These are phyloP conservation scores for Escarpia spicata DNA, from an alignment of 2,888 invertebrate species.

Conservation along the genomic window DNA sequence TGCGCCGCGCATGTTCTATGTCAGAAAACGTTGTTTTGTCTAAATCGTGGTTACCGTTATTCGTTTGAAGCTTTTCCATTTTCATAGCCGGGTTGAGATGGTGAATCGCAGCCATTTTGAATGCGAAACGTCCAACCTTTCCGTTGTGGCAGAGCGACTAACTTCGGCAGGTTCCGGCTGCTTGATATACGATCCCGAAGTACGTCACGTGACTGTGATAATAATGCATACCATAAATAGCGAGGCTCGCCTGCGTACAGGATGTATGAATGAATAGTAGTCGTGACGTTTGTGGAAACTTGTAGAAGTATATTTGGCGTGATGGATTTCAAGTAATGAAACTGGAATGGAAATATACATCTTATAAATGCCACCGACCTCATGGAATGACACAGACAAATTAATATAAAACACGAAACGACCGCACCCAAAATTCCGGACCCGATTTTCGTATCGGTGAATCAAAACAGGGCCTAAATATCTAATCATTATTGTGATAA, in stretches of 20 bases:
- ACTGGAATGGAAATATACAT: background rate
- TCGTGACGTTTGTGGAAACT: background rate
- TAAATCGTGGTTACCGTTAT: background rate
- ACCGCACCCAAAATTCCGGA: background rate
- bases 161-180: constrained; percentile 3
- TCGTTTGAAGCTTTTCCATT: background rate
- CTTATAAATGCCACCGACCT: background rate
- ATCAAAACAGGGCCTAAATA: background rate
- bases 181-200: constrained; percentile 11
- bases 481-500: background rate
- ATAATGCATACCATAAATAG: constrained; percentile 16
- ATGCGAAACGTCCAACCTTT: constrained; percentile 5
- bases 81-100: background rate
- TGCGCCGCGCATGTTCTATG: constrained; percentile 20
- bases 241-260: background rate
- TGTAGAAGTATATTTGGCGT: background rate
- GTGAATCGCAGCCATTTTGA: constrained; percentile 16
- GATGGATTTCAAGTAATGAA: background rate
- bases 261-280: background rate
- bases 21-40: background rate
- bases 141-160: constrained; percentile 16
- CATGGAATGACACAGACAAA: background rate
- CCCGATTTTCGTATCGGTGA: background rate
- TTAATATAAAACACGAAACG: background rate
- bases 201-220: background rate